Percentiles rank a stretch among this genome's conserved stretches.
Evolutionary conservation across 2,113 vertebrate genomes (phyloP).

Genomic region (Dascyllus trimaculatus): DNA sequence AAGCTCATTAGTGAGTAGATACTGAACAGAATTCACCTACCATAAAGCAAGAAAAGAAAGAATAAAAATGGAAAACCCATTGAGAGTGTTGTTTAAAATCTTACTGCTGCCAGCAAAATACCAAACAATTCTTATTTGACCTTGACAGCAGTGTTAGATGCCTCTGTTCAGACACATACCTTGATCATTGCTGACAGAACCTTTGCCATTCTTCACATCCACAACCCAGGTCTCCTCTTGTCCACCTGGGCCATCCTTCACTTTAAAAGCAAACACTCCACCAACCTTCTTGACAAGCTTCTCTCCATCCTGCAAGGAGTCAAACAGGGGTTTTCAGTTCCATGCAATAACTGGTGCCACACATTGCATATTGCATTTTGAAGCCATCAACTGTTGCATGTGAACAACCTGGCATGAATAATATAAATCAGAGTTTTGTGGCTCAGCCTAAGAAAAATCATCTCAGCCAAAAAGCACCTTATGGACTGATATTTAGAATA

Average conservation of each 20-base stretch:
- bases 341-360: not conserved
- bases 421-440: not conserved
- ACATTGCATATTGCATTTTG: not conserved
- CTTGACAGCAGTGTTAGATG: too few relatives aligned
- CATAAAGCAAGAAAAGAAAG: too few relatives aligned
- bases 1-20: too few relatives aligned
- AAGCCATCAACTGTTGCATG: not conserved
- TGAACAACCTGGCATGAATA: not conserved
- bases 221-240: conserved; percentile 93
- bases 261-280: conserved; percentile 94
- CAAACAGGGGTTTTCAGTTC: conserved; percentile 5
- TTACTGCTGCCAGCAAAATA: too few relatives aligned
- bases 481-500: too few relatives aligned
- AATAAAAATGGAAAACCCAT: too few relatives aligned
- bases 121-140: too few relatives aligned
- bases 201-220: conserved; percentile 93
- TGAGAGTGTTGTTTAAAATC: too few relatives aligned
- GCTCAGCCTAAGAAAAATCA: not conserved
- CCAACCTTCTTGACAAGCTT: conserved; percentile 93
- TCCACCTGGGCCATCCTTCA: conserved; percentile 92
- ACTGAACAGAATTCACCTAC: too few relatives aligned
- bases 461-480: not conserved
- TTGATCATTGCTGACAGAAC: conserved; percentile 88
- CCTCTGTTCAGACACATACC: conserved; percentile 76
- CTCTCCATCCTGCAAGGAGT: conserved; percentile 89